phyloP scores from a whole-genome alignment of 2,888 invertebrate genomes.

The Dicranocentrus wangi region DNA sequence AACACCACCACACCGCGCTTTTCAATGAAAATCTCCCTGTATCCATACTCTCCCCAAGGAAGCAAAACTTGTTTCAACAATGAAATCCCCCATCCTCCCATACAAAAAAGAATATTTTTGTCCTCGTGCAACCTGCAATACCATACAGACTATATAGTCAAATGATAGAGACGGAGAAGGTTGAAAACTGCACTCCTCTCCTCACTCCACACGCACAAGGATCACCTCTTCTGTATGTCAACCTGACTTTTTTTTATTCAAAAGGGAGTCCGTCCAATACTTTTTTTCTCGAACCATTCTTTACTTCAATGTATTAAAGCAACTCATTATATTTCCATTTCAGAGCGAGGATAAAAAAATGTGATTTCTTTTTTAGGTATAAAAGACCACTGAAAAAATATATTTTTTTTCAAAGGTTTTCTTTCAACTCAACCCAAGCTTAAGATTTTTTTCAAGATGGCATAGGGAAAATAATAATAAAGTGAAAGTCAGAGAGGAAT shows the following conservation, averaged over 20 bases:
- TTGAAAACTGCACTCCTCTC: not conserved
- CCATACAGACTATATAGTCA: too few relatives aligned
- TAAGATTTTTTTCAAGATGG: slow-evolving; percentile 10
- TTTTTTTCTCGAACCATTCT: not conserved
- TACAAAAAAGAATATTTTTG: too few relatives aligned
- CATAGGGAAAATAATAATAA: not conserved
- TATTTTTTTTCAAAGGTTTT: slow-evolving; percentile 14
- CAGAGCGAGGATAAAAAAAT: not conserved
- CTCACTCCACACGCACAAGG: too few relatives aligned
- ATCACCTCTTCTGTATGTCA: too few relatives aligned
- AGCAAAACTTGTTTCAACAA: slow-evolving; percentile 4
- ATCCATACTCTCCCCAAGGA: too few relatives aligned
- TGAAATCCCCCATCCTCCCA: not conserved
- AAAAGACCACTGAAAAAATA: slow-evolving; percentile 12
- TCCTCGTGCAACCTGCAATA: not conserved
- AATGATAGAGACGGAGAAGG: not conserved
- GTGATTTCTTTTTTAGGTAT: slow-evolving; percentile 17
- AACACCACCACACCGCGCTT: too few relatives aligned
- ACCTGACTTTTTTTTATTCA: too few relatives aligned
- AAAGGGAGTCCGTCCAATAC: too few relatives aligned
- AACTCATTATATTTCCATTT: slow-evolving; percentile 23
- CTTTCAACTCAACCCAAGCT: too few relatives aligned
- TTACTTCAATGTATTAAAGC: not conserved
- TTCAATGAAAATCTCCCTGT: too few relatives aligned
- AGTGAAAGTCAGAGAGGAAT: slow-evolving; percentile 8